Percentiles rank a stretch among this genome's conserved stretches.
These are phyloP conservation scores for Neostethus bicornis DNA, from an alignment of 2,797 vertebrate genomes.

Conservation along the genomic window DNA sequence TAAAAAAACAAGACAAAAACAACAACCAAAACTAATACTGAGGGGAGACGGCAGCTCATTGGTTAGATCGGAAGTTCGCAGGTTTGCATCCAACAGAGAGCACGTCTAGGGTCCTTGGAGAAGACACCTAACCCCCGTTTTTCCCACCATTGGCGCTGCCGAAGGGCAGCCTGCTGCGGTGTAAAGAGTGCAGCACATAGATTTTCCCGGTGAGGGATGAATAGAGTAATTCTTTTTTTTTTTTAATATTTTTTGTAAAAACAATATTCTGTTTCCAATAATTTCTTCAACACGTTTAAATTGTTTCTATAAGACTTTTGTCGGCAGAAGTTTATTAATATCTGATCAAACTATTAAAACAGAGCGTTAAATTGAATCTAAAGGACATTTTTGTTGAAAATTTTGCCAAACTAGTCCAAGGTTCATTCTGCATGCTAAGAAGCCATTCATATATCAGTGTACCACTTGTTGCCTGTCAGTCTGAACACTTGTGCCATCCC, in stretches of 20 bases:
- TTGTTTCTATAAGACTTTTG: slow-evolving; percentile 49
- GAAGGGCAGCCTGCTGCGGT: too few relatives aligned
- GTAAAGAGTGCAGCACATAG: too few relatives aligned
- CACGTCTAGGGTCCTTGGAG: too few relatives aligned
- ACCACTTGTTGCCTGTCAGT: slow-evolving; percentile 81
- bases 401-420: slow-evolving; percentile 24
- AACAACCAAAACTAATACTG: too few relatives aligned
- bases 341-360: slow-evolving; percentile 27
- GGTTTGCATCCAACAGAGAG: too few relatives aligned
- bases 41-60: too few relatives aligned
- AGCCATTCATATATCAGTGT: slow-evolving; percentile 64
- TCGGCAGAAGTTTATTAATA: slow-evolving; percentile 32
- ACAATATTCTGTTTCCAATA: slow-evolving; percentile 6
- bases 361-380: slow-evolving; percentile 9
- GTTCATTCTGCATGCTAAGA: slow-evolving; percentile 22
- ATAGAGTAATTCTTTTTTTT: too few relatives aligned
- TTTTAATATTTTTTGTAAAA: too few relatives aligned
- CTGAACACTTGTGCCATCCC: slow-evolving; percentile 70
- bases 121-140: too few relatives aligned
- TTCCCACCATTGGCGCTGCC: too few relatives aligned
- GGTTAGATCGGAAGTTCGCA: too few relatives aligned
- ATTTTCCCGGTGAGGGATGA: too few relatives aligned
- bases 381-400: slow-evolving; percentile 30
- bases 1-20: background rate
- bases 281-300: slow-evolving; percentile 36